Base-by-base conservation (phyloP, 2,113 vertebrate species). In the Anhinga rufa region DNA sequence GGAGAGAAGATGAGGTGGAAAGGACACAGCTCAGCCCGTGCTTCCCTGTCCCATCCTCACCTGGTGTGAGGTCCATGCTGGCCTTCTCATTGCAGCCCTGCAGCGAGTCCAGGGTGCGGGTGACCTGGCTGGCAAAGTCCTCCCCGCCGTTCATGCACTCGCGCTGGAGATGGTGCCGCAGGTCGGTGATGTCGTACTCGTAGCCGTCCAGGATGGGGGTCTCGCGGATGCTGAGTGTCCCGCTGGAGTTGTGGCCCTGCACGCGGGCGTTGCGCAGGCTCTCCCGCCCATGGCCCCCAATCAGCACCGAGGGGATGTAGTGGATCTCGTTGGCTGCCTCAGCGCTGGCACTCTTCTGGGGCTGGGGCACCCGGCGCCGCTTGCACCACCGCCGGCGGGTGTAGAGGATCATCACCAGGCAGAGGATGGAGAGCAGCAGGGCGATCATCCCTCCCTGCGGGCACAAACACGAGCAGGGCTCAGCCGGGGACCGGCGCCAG, bases 291-390 rank as follows among this genome's bases (percentile, higher is more conserved):
- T 99, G 99, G 42, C 99, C 99, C 14, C 99, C 99, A 34, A 99
- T 99, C 96, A 99, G 98, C 94, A 99, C 99, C 0, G 99, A 99
- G 0, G 99, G 99, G 95, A 99, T 99, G 98, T 99, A 99, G 97
- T 99, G 99, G 94, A 99, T 99, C 98, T 99, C 99, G 7, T 99
- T 99, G 96, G 99, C 99, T 0, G 99, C 99, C 95, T 99, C 99
- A 0, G 99, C 99, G 1, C 99, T 99, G 86, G 99, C 99, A 1
- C 99, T 99, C 94, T 99, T 99, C 98, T 99, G 99, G 10, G 99
- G 99, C 97, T 99, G 99, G 2, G 99, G 99, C 48, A 99, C 99
- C 7, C 99, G 98, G 46, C 99, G 99, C 51, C 99, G 98, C 94
- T 99, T 99, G 93, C 99, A 99, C 99, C 99, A 99, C 11, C 99